These are phyloP conservation scores for Oryctolagus cuniculus DNA, from an alignment of 2,113 vertebrate genomes.

Conservation along the genomic window mOryCun1.1 NC_091449.1:43142501-43143000, in stretches of 20 bases:
- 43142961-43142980: not conserved
- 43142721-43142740: not conserved
- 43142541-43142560: constrained; percentile 30
- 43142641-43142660: constrained; percentile 2
- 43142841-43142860: not conserved
- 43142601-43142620: constrained; percentile 7
- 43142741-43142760: constrained; percentile 24
- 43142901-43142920: not conserved
- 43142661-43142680: constrained; percentile 43
- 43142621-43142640: too few species aligned
- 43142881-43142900: not conserved
- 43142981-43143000: not conserved
- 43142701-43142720: not conserved
- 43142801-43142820: constrained; percentile 16
- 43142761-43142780: constrained; percentile 58
- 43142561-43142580: constrained; percentile 45
- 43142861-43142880: not conserved
- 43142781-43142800: constrained; percentile 45
- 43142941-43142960: not conserved
- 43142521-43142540: constrained; percentile 25
- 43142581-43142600: constrained; percentile 53
- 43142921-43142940: not conserved
- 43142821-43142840: not conserved
- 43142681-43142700: not conserved
- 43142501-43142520: constrained; percentile 25